Base-by-base conservation (phyloP, 2,888 invertebrate species). In the Prosapia bicincta region DNA sequence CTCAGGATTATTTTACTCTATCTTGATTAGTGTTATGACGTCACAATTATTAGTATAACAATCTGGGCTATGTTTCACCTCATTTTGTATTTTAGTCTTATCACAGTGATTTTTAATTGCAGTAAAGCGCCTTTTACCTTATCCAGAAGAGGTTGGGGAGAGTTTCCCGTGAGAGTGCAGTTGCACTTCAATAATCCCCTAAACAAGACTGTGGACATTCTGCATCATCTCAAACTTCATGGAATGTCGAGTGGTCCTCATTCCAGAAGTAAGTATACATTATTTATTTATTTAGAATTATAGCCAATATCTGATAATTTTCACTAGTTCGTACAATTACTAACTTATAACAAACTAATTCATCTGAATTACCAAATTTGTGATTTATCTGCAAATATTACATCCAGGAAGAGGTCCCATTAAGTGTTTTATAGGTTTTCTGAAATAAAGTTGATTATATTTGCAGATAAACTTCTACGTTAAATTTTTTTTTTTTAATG, bases 121-220 rank as follows among this genome's bases (percentile, higher is more conserved):
- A 93, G 93, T 76, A 87, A 90, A 38, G 88, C 93, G 0, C 97
- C 96, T 0, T 97, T 93, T 87, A 94, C 95, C 85, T 84, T 97
- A 75, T 90, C 93, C 0, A 88, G 95, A 43, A 89, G 94, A 76
- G 97, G 97, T 23, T 97, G 97, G 97, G 97, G 97, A 13, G 96
- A 97, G 86, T 97, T 97, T 86, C 94, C 94, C 0, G 88, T 96
- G 5, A 86, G 92, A 71, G 88, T 96, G 1, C 93, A 94, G 83
- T 86, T 97, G 0, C 92, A 92, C 84, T 97, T 97, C 83, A 85
- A 88, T 5, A 90, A 92, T 75, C 84, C 87, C 7, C 84, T 91
- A 20, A 94, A 96, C 84, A 92, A 94, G 78, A 93, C 95, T 0
- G 90, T 94, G 28, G 90, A 92, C 80, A 86, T 97, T 15, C 89